Base-by-base conservation (phyloP, 1,140 invertebrate genomes). In the Bombus sibiricus region DNA sequence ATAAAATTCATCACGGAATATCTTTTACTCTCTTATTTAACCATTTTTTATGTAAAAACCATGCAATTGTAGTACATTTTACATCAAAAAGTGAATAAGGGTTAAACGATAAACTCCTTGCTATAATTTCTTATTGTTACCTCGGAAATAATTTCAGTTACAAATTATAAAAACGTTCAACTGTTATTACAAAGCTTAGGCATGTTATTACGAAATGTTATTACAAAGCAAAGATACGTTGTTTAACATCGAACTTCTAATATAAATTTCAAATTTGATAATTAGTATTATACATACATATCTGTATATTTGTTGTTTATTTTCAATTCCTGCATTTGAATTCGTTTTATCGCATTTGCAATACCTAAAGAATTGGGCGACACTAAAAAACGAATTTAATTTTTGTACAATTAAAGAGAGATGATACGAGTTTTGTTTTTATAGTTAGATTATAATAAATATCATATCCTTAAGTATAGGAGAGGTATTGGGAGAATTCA, bases 71-170 rank as follows among this genome's bases (percentile, higher is more conserved):
- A 53, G 18, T 22, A 53, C 18, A 53, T 32, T 64, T 64, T 18
- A 64, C 12, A 39, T 28, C 4, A 43, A 47, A 22, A 41, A 22
- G 9, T 73, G 22, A 73, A 73, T 41, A 73, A n/a, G 69, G 69
- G 28, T 73, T 73, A 32, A n/a, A 32, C 9, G 15, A 43, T 73
- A 72, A 32, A 28, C 68, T 71, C 2, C 37, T 71, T 39, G 25
- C 34, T 62, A 62, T 68, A 79, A 43, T 66, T 53, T 43, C 4
- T 43, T 28, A 69, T 69, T 53, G 41, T 69, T 69, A 80, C 41
- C 64, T 69, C 78, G 64, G 62, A 37, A 32, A 68, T 79, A 79
- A 28, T 68, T 47, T 79, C n/a, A 79, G 13, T 66, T 64, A 47
- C 39, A 47, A 79, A 34, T 41, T 64, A 66, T 53, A 15, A 53